phyloP scores from a whole-genome alignment of 2,888 invertebrate species.

The Diaprepes abbreviatus region DNA sequence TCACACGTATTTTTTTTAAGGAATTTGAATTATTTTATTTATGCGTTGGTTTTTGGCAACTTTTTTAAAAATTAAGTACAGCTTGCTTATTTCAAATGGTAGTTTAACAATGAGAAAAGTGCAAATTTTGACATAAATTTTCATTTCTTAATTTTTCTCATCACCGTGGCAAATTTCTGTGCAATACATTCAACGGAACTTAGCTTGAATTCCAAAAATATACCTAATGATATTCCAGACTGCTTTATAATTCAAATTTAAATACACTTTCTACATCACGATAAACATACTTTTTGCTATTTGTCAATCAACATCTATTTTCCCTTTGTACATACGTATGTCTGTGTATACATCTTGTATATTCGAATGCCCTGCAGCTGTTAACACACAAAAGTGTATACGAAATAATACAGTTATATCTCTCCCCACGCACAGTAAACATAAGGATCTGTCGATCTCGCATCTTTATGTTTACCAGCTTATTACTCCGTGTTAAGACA shows the following conservation, averaged over 20 bases:
- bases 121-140: no score
- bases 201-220: no score
- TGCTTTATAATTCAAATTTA: not conserved
- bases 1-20: no score
- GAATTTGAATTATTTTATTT: no score
- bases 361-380: slow-evolving; percentile 44
- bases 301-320: slow-evolving; percentile 14
- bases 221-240: not conserved
- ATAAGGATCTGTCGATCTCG: slow-evolving; percentile 54
- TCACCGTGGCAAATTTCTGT: no score
- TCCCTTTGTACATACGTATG: not conserved
- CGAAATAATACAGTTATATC: slow-evolving; percentile 49
- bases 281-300: slow-evolving; percentile 3
- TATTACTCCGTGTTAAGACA: slow-evolving; percentile 56
- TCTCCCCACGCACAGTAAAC: slow-evolving; percentile 43
- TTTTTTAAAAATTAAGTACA: no score
- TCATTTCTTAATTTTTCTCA: no score
- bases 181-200: no score
- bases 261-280: not conserved
- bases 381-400: slow-evolving; percentile 46
- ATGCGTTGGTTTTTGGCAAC: no score
- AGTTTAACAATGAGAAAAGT: no score
- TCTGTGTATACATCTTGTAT: slow-evolving; percentile 32
- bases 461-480: slow-evolving; percentile 59
- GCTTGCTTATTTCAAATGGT: no score